Base-by-base conservation (phyloP, 1,140 invertebrate species). In the Euura saliciscinereae region DNA sequence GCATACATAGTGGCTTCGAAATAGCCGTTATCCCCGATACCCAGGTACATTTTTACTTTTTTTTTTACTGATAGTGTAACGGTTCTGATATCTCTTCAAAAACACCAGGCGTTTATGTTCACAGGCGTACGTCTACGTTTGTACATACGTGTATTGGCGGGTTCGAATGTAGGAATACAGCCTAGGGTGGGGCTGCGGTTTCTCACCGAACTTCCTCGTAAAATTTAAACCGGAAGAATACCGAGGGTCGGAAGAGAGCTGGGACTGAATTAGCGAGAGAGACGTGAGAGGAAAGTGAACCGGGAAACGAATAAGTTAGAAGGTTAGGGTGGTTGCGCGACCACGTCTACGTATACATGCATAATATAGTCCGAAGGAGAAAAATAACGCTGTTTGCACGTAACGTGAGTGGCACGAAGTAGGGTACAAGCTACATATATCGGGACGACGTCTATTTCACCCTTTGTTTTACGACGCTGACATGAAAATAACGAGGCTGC, bases 1-100 rank as follows among this genome's bases (percentile, higher is more conserved):
- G 51, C 51, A 59, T 59, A 59, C 51, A 59, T 59, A 59, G 51
- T 59, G 51, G 28, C 28, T n/a, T 59, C 13, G 51, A 59, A 59
- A 59, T 59, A n/a, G 51, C 51, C 13, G 51, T 59, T n/a, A 59
- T 11, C 51, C 51, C 10, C 13, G 8, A 8, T n/a, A 8, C 51
- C 2, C 51, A 1, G 10, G 51, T 59, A 59, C 2, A 51, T 51
- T 7, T 59, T 28, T 28, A 28, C 28, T 28, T 28, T 28, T 28
- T 28, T 28, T 28, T 28, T 28, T 28, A 28, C 28, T 28, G 28
- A 28, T 28, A 28, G 28, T 28, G 28, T 28, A 28, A 28, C 28
- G 28, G 28, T 28, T 28, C 28, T 28, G 28, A 28, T 28, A 28
- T 28, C 28, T 28, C 28, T 28, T 28, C 0, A 28, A 28, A 28